Evolutionary conservation across 1,140 invertebrate genomes (phyloP), one percentile per base, ranked within the genome.

Genomic region (Eciton burchellii): DNA sequence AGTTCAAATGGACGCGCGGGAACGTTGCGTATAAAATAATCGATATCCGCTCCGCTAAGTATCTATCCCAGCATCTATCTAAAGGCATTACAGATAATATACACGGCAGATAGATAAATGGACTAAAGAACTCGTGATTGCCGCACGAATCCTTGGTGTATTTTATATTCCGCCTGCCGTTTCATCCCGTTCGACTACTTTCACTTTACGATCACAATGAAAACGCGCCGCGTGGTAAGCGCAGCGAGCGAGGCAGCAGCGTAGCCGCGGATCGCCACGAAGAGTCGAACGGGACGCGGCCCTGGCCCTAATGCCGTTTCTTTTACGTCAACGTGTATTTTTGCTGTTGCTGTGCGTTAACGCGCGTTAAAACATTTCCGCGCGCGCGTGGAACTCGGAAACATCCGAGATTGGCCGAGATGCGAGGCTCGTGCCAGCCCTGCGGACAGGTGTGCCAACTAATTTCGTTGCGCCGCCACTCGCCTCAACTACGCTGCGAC

Each of bases 171-270:
- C 45, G 47, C 45, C 26, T 43, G 47, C 73, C 24, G 47, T 65
- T 76, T 52, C 45, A 76, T 76, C 73, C 5, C 19, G 73, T 76
- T 54, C 47, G 73, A 76, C 73, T 76, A 76, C 73, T 76, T 76
- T 76, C 60, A 76, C 73, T 76, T 65, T 76, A 65, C 60, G 59
- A 65, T 65, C 73, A 76, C 47, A 76, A 76, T 76, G 60, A 76
- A 89, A 88, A 89, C 65, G 74, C 54, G 73, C 43, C 26, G 2
- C 45, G 60, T n/a, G n/a, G n/a, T n/a, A n/a, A n/a, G n/a, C n/a
- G n/a, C n/a, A n/a, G n/a, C n/a, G n/a, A n/a, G n/a, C n/a, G n/a
- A n/a, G n/a, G n/a, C 26, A n/a, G 35, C 11, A 35, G 54, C 11
- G 12, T 62, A 54, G 29, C 41, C 47, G 54, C 59, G 24, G 19